These are phyloP conservation scores for Agrotis ipsilon DNA, from an alignment of 2,888 invertebrate species.

Conservation along the genomic window DNA sequence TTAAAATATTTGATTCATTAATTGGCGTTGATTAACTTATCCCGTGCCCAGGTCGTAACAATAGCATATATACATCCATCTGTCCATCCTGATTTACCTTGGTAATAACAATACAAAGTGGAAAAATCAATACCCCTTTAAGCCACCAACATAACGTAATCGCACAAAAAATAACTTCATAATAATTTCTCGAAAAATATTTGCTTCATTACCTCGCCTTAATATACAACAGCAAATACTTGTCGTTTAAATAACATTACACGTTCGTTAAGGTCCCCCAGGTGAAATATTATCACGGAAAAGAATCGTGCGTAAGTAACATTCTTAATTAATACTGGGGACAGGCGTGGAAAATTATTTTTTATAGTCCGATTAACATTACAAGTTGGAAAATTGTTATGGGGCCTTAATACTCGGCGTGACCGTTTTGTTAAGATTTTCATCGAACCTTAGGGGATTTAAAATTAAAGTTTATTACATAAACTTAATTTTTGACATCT, in stretches of 20 bases:
- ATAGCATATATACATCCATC: no score
- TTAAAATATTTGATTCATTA: no score
- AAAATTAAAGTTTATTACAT: no score
- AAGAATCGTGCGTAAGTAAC: constrained; percentile 54
- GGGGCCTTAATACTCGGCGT: constrained; percentile 45
- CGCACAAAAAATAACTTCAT: background rate
- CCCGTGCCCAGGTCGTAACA: no score
- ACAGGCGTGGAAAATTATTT: constrained; percentile 55
- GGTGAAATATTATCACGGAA: constrained; percentile 36
- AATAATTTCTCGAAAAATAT: background rate
- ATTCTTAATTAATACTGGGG: constrained; percentile 58
- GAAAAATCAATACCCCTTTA: no score
- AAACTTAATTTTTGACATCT: no score
- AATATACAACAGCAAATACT: constrained; percentile 32
- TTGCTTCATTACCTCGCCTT: constrained; percentile 13
- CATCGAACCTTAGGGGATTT: no score
- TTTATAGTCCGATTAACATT: constrained; percentile 58
- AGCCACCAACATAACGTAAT: no score
- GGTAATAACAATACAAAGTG: no score
- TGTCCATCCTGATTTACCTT: no score
- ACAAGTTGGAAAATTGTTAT: constrained; percentile 56
- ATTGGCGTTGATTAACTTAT: no score
- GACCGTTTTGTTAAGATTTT: constrained; percentile 62
- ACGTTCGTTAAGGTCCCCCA: constrained; percentile 40
- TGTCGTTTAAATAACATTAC: constrained; percentile 51